A percentile compares a stretch with the other conserved stretches of the same genome.
Conservation (phyloP, 2,888 invertebrate genomes). For the Lissocephala sabroskyi region DNA sequence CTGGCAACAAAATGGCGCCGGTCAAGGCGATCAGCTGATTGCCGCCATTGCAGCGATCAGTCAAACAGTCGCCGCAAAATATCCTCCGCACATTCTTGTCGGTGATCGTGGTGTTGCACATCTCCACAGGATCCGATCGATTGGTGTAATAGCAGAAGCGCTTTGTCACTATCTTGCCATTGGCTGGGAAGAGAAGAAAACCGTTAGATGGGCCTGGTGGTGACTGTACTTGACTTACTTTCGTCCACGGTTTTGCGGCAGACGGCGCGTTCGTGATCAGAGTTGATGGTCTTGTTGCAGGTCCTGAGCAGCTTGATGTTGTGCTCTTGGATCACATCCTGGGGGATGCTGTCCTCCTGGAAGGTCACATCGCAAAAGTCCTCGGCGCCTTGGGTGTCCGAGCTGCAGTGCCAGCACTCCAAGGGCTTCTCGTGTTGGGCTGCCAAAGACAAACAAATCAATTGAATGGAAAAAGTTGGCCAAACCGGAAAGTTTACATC, state of each 20-base stretch:
- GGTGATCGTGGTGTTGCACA: constrained; percentile 56
- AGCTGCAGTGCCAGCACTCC: constrained; percentile 70
- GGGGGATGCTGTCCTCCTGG: constrained; percentile 64
- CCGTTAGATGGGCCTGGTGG: too few relatives aligned
- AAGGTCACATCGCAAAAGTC: constrained; percentile 66
- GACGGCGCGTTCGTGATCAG: constrained; percentile 67
- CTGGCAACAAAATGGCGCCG: constrained; percentile 34
- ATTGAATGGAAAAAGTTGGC: background rate
- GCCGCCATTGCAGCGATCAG: constrained; percentile 63
- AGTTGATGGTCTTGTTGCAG: constrained; percentile 66
- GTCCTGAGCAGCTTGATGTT: constrained; percentile 59
- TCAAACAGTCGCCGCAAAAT: constrained; percentile 67
- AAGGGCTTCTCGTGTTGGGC: constrained; percentile 36
- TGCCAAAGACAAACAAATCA: background rate
- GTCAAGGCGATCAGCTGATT: constrained; percentile 30
- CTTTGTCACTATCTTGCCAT: constrained; percentile 64
- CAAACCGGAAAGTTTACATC: too few relatives aligned
- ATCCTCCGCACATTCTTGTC: constrained; percentile 62
- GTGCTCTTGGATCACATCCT: constrained; percentile 50
- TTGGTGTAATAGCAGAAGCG: constrained; percentile 71
- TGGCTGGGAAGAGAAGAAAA: constrained; percentile 41
- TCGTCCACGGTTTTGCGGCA: constrained; percentile 70
- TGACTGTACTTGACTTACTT: constrained; percentile 36
- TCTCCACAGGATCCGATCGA: constrained; percentile 64
- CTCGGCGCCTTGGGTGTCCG: constrained; percentile 67